Percentiles rank a stretch among this genome's conserved stretches.
Evolutionary conservation across 2,797 vertebrate species (phyloP).

Genomic region (Phalanger gymnotis): DNA sequence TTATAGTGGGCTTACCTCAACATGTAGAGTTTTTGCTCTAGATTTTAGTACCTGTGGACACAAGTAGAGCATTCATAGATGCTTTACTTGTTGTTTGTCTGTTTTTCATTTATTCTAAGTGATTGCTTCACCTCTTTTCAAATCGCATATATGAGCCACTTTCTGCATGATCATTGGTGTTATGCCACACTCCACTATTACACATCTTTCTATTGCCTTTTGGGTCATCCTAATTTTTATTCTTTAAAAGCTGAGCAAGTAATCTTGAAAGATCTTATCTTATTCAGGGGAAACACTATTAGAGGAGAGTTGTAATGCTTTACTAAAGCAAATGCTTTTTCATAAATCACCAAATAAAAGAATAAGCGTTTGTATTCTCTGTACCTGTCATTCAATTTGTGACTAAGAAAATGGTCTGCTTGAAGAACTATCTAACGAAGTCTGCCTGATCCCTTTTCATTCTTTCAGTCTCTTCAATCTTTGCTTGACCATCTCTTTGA

Average conservation of each 20-base stretch:
- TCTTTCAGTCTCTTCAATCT: background rate
- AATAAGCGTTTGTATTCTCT: background rate
- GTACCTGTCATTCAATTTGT: background rate
- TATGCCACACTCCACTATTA: background rate
- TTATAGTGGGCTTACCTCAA: background rate
- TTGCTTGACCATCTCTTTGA: background rate
- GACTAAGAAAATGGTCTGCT: background rate
- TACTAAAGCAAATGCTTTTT: background rate
- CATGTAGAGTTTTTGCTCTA: background rate
- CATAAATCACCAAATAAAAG: background rate
- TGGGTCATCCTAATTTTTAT: background rate
- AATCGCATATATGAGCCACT: background rate
- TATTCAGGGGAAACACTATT: background rate
- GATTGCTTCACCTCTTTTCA: background rate
- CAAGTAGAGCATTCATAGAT: background rate
- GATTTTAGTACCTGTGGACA: background rate
- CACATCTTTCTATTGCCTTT: background rate
- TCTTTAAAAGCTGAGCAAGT: background rate
- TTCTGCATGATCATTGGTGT: background rate
- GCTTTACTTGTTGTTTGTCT: no score
- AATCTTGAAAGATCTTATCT: background rate
- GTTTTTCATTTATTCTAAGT: background rate
- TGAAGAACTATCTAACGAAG: background rate
- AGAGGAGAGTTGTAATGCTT: background rate
- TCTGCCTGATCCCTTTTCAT: background rate